Base-by-base conservation (phyloP, 2,797 vertebrate species). In the Tadarida brasiliensis region DNA sequence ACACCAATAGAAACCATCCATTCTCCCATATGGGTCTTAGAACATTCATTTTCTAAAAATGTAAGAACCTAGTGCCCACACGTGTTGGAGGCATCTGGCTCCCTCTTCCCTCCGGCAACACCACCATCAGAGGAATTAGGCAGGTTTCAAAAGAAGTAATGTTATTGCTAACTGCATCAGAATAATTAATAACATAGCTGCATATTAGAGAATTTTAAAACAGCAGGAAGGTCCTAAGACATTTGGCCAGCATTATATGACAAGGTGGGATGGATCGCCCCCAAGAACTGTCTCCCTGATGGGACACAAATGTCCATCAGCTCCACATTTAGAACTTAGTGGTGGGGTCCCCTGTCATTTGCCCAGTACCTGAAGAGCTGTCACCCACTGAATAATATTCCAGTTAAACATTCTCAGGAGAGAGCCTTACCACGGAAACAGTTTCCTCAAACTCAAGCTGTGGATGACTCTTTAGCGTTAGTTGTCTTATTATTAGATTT, bases 171-270 rank as follows among this genome's bases (percentile, higher is more conserved):
- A 86, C 44, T 35, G 5, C 39, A 68, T 61, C 65, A 35, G 59
- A 35, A 81, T 68, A 63, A 84, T 73, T 51, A 67, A 90, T 35
- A 63, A 84, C 94, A 76, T 0, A 44, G 15, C 56, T 67, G 0
- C 28, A 33, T 70, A 30, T 65, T 74, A 68, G 7, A 81, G 12
- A 82, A 65, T 7, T 54, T 76, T 57, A 87, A 90, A 96, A 44
- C 14, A 87, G 20, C 51, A 71, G 30, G 39, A 85, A 68, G 22
- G 76, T 11, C 22, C n/a, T 51, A 87, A 84, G 28, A 86, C 33
- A 68, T 51, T 30, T 59, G 30, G 4, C 2, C 7, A 87, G 17
- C 44, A 85, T 76, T 59, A 59, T 35, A 61, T 57, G 54, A 11
- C 85, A 90, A 74, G 26, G 15, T 78, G 2, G 20, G 11, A 47